These are phyloP conservation scores for Megaceryle alcyon DNA, from an alignment of 2,797 vertebrate species.

Conservation along the genomic window DNA sequence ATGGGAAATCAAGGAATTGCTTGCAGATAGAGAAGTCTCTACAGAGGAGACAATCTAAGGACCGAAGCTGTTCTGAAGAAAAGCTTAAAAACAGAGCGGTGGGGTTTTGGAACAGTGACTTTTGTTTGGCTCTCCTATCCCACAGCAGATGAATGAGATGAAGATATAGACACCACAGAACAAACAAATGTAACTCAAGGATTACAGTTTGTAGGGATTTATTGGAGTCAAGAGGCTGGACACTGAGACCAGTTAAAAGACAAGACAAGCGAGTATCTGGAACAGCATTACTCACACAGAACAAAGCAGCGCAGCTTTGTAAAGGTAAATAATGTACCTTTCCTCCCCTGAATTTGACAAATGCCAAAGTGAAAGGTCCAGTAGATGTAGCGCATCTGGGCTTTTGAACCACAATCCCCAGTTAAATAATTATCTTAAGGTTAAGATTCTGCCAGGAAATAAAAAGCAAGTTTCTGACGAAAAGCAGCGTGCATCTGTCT, in stretches of 20 bases:
- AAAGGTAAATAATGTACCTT: not conserved
- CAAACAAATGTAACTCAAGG: not conserved
- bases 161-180: not conserved
- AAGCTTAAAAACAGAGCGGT: not conserved
- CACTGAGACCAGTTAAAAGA: not conserved
- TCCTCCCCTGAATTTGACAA: not conserved
- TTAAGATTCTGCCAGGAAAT: not conserved
- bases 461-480: not conserved
- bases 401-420: not conserved
- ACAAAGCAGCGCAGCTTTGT: not conserved
- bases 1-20: slow-evolving; percentile 40
- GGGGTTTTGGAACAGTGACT: not conserved
- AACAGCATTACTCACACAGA: not conserved
- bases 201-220: not conserved
- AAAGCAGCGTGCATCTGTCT: not conserved
- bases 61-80: not conserved
- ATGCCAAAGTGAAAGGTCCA: not conserved
- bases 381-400: not conserved
- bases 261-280: not conserved
- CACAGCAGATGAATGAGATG: not conserved
- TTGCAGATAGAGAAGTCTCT: slow-evolving; percentile 16
- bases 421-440: not conserved
- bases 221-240: not conserved
- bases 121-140: not conserved
- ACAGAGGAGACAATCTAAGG: slow-evolving; percentile 20